These are phyloP conservation scores for Pontoporia blainvillei DNA, from an alignment of 2,113 vertebrate species.

Conservation along the genomic window DNA sequence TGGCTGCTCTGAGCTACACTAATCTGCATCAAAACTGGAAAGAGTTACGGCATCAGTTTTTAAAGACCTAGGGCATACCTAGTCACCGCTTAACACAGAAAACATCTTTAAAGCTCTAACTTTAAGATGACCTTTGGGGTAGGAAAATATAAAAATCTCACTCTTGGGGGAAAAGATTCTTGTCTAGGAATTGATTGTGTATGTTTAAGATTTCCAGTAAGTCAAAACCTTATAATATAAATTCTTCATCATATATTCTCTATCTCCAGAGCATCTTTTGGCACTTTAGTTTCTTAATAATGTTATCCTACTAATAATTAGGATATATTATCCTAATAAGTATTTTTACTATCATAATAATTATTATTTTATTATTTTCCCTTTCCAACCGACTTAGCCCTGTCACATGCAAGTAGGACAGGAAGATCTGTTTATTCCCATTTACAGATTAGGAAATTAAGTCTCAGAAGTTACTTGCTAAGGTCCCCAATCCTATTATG, in stretches of 20 bases:
- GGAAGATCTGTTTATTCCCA: background rate
- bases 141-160: constrained; percentile 13
- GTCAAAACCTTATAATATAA: background rate
- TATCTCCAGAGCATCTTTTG: background rate
- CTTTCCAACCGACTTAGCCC: background rate
- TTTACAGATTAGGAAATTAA: background rate
- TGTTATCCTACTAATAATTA: background rate
- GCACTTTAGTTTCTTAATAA: background rate
- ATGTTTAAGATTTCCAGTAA: constrained; percentile 18
- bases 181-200: background rate
- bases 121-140: constrained; percentile 34
- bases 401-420: background rate
- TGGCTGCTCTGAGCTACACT: background rate
- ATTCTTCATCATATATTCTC: background rate
- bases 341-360: background rate
- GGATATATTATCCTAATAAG: background rate
- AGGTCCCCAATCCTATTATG: background rate
- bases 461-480: background rate
- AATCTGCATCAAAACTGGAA: constrained; percentile 50
- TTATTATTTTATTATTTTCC: background rate
- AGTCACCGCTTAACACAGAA: constrained; percentile 5
- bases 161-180: background rate
- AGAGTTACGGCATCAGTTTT: background rate
- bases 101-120: constrained; percentile 28
- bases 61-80: background rate